Evolutionary conservation across 2,113 vertebrate genomes (phyloP).

Genomic region (Odontesthes bonariensis): DNA sequence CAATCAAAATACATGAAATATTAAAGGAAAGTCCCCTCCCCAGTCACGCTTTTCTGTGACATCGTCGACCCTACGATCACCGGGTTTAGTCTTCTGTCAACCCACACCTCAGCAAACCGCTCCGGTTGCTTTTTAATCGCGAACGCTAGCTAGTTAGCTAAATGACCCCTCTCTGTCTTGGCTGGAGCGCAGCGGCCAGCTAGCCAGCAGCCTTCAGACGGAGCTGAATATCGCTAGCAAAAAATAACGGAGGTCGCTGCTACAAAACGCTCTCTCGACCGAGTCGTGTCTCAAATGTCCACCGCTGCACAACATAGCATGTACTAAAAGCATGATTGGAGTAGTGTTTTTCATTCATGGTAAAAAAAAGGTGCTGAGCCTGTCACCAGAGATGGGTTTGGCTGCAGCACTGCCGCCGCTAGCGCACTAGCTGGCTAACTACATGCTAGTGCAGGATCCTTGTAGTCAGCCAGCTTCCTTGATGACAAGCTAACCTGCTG

Average conservation of each 20-base stretch:
- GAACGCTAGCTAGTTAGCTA: constrained; percentile 80
- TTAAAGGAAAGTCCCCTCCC: constrained; percentile 50
- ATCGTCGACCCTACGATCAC: constrained; percentile 47
- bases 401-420: constrained; percentile 48
- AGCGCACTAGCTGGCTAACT: constrained; percentile 62
- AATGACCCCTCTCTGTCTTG: constrained; percentile 81
- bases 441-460: constrained; percentile 30
- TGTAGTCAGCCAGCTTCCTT: constrained; percentile 14
- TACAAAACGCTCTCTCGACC: constrained; percentile 8
- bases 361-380: constrained; percentile 11
- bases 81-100: constrained; percentile 24
- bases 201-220: constrained; percentile 67
- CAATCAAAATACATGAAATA: constrained; percentile 76
- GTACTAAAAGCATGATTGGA: not conserved
- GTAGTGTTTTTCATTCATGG: constrained; percentile 45
- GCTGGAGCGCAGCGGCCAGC: constrained; percentile 77
- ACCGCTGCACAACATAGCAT: not conserved
- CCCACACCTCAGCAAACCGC: constrained; percentile 28
- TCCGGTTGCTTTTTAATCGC: constrained; percentile 63
- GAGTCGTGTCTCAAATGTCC: not conserved
- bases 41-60: constrained; percentile 27
- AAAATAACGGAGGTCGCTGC: constrained; percentile 54
- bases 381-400: constrained; percentile 36
- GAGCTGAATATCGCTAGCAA: constrained; percentile 59
- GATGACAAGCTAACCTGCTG: constrained; percentile 25